Base-by-base conservation (phyloP, 2,113 vertebrate species). In the Amphilophus citrinellus region DNA sequence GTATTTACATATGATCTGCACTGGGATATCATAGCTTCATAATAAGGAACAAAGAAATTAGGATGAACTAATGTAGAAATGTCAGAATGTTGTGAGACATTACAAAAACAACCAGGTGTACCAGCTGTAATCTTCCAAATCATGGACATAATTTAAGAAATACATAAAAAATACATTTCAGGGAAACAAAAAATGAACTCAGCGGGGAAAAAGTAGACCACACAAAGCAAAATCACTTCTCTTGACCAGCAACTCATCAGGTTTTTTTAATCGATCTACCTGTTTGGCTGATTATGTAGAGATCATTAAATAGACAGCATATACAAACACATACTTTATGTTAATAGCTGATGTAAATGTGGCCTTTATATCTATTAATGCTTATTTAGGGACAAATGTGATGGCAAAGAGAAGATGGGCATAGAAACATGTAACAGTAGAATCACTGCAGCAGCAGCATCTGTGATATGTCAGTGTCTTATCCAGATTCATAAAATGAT, bases 281-380 rank as follows among this genome's bases (percentile, higher is more conserved):
- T 68, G 24, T 30, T 24, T 50, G 44, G 44, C 44, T 50, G 44
- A 24, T 30, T 50, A 68, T 68, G 39, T 47, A 39, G 42, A 47
- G 13, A 20, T 71, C 47, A 71, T 71, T 71, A 30, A 50, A 71
- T 5, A 3, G 66, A 50, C 24, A 71, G 11, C 66, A 50, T 42
- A 47, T 47, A 13, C 42, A 44, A 10, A 44, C 6, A 50, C 15
- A 71, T 42, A 20, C 17, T 71, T 50, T 30, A 30, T 71, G 24
- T 71, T 71, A 20, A 50, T 30, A 71, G 44, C 24, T 71, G 44
- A 50, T 71, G 44, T 71, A 71, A 71, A 71, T 71, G 24, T 20
- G 15, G 24, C 50, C 15, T 71, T 50, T 24, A 71, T 50, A 50
- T 71, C 42, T 11, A 71, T 50, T 71, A 71, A 71, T 71, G 50